Evolutionary conservation across 2,113 vertebrate species (phyloP).

Genomic region (Sus scrofa): T2T-Sscrofa CM000816.6:41880501-41881000

Average conservation of each 20-base stretch:
- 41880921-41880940: neutral
- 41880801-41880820: neutral
- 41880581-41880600: slow-evolving; percentile 50
- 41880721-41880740: slow-evolving; percentile 3
- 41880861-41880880: slow-evolving; percentile 29
- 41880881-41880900: slow-evolving; percentile 72
- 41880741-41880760: slow-evolving; percentile 32
- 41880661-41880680: neutral
- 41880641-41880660: slow-evolving; percentile 33
- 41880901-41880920: slow-evolving; percentile 13
- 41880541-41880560: slow-evolving; percentile 28
- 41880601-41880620: slow-evolving; percentile 5
- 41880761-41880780: slow-evolving; percentile 11
- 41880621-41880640: slow-evolving; percentile 30
- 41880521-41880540: neutral
- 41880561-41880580: neutral
- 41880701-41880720: slow-evolving; percentile 51
- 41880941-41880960: slow-evolving; percentile 25
- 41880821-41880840: slow-evolving; percentile 58
- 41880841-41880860: slow-evolving; percentile 2
- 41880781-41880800: neutral
- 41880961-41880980: neutral
- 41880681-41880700: slow-evolving; percentile 27
- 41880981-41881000: slow-evolving; percentile 3
- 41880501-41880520: neutral